Base-by-base conservation (phyloP, 2,113 vertebrate genomes). In the Thomomys bottae region DNA sequence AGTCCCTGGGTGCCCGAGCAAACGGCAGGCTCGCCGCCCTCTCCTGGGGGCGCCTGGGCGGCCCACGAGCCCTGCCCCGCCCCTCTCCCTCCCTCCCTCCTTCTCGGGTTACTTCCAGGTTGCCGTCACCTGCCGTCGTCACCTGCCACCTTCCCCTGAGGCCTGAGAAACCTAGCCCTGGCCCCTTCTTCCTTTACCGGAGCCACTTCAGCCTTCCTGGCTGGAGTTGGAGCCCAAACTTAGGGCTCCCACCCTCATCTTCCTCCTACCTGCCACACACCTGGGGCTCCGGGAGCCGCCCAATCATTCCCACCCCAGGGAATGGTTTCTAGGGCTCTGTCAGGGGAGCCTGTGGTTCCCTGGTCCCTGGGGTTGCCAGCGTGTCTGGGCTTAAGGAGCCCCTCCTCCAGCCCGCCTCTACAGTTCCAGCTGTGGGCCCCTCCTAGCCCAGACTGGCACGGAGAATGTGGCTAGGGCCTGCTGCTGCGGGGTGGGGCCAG, bases 91-190 rank as follows among this genome's bases (percentile, higher is more conserved):
- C n/a, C 42, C 36, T 32, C 10, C 67, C 77, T 36, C 68, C 18
- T 1, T 73, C 87, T 94, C 95, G 1, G n/a, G 75, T 96, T 94
- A 72, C 88, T 82, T 64, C 59, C 59, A 10, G 77, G 75, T 40
- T 80, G 45, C 34, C 30, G 9, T 49, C 45, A 49, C 45, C 45
- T 49, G 45, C 45, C 45, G 45, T 12, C 2, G 61, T 91, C 91
- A 91, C 90, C 93, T 95, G 93, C 93, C 92, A 89, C 79, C 61
- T 89, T 94, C 61, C 93, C 85, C 54, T 4, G 86, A 76, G 88
- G 86, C 95, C 90, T 40, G 88, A 86, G 73, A 86, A 91, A 80
- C 88, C 70, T 64, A 87, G 67, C n/a, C 40, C 28, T 30, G 54
- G 72, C 79, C 89, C 67, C 76, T 93, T 32, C 36, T 57, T 32